A percentile compares a stretch with the other conserved stretches of the same genome.
Evolutionary conservation across 2,888 invertebrate genomes (phyloP).

Genomic region (Parelbella ahira): DNA sequence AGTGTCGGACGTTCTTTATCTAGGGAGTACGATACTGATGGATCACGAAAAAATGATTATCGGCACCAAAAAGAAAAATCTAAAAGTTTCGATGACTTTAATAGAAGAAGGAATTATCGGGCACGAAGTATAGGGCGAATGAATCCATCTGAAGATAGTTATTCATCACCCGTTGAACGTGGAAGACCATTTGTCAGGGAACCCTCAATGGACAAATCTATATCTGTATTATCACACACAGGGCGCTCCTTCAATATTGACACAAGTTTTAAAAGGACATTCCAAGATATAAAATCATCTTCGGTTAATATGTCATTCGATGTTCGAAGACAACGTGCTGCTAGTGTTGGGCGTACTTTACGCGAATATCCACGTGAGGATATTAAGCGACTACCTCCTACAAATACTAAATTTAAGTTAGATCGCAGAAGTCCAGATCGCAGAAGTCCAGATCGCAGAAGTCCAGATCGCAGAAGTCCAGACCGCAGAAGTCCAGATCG

Average conservation of each 20-base stretch:
- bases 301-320: constrained; percentile 37
- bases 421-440: too few species aligned
- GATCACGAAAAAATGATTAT: constrained; percentile 32
- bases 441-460: too few species aligned
- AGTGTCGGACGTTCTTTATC: constrained; percentile 33
- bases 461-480: too few species aligned
- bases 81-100: constrained; percentile 32
- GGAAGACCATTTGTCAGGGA: constrained; percentile 7
- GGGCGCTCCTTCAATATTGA: constrained; percentile 61
- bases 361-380: constrained; percentile 7
- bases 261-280: constrained; percentile 60
- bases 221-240: constrained; percentile 45
- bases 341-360: constrained; percentile 61
- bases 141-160: constrained; percentile 27
- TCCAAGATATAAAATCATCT: constrained; percentile 45
- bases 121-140: constrained; percentile 37
- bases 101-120: constrained; percentile 39
- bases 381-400: not conserved
- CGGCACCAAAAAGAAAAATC: constrained; percentile 31
- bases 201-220: constrained; percentile 11
- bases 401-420: not conserved
- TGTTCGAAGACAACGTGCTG: constrained; percentile 52
- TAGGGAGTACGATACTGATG: constrained; percentile 36
- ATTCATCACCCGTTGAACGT: constrained; percentile 29
- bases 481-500: too few species aligned